Percentiles rank a stretch among this genome's conserved stretches.
Evolutionary conservation across 2,113 vertebrate genomes (phyloP).

Genomic region (Neotoma lepida): DNA sequence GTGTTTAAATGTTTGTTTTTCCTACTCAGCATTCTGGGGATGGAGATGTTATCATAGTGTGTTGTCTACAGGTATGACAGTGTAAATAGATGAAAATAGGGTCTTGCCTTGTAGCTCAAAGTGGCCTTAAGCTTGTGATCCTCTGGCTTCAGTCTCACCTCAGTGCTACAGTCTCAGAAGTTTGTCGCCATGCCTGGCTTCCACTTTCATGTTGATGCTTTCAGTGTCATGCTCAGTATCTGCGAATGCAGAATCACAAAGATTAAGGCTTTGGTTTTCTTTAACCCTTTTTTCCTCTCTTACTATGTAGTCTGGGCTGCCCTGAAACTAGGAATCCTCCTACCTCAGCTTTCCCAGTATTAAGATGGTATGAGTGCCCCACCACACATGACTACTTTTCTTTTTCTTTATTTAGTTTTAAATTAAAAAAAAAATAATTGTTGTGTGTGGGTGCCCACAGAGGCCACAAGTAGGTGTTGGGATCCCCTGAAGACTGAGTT

Average conservation of each 20-base stretch:
- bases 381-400: neutral
- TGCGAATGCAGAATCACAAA: neutral
- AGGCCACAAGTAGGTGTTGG: neutral
- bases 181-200: neutral
- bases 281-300: neutral
- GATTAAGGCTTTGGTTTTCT: neutral
- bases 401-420: neutral
- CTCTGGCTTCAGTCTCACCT: neutral
- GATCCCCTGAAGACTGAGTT: neutral
- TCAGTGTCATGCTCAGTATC: neutral
- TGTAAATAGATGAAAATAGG: neutral
- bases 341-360: neutral
- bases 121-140: neutral
- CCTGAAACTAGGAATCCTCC: neutral
- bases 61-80: neutral
- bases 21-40: neutral
- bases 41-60: neutral
- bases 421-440: neutral
- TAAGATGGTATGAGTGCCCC: neutral
- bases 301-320: neutral
- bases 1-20: neutral
- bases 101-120: neutral
- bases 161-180: neutral
- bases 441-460: neutral
- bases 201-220: neutral